Percentiles rank a stretch among this genome's conserved stretches.
Evolutionary conservation across 2,113 vertebrate genomes (phyloP).

Genomic region (Ophiodon elongatus): DNA sequence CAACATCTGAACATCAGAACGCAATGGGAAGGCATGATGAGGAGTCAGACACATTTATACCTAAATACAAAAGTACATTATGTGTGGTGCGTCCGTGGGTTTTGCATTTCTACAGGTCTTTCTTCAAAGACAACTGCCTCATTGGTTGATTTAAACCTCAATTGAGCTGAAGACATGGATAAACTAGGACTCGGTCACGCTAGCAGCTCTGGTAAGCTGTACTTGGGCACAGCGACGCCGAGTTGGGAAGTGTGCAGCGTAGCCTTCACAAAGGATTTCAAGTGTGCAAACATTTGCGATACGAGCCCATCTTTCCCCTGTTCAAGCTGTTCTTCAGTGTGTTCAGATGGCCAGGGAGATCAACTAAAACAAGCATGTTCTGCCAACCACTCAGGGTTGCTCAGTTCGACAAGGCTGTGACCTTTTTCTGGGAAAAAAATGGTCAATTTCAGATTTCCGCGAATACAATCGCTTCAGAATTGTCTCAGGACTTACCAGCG

Average conservation of each 20-base stretch:
- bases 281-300: not conserved
- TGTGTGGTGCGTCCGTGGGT: not conserved
- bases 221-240: not conserved
- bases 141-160: not conserved
- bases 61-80: not conserved
- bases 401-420: not conserved
- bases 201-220: slow-evolving; percentile 5
- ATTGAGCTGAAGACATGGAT: not conserved
- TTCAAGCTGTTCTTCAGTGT: not conserved
- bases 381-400: not conserved
- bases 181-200: not conserved
- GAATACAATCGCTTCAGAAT: not conserved
- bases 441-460: not conserved
- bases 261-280: not conserved
- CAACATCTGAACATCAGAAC: slow-evolving; percentile 4
- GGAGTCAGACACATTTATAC: not conserved
- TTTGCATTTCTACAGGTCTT: slow-evolving; percentile 4
- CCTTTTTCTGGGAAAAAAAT: not conserved
- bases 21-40: not conserved
- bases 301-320: not conserved
- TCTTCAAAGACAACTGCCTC: not conserved
- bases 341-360: not conserved
- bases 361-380: not conserved
- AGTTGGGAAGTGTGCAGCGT: not conserved
- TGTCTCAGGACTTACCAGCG: not conserved